These are phyloP conservation scores for Neria commutata DNA, from an alignment of 2,888 invertebrate species.

Conservation along the genomic window DNA sequence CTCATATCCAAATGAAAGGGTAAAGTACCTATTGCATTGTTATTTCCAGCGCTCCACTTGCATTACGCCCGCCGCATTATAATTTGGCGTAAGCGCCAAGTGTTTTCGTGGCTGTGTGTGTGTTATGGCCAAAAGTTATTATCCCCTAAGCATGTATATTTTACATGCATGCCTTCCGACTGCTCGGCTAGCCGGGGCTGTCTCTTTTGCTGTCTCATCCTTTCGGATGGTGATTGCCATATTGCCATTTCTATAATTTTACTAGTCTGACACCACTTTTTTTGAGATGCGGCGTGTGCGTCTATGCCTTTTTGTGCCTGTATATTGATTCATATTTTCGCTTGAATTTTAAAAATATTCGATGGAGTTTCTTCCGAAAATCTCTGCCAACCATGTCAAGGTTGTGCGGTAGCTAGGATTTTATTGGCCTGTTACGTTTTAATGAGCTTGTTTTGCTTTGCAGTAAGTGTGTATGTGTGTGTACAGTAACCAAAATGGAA, in stretches of 20 bases:
- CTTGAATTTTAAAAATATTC: no score
- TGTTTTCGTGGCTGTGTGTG: no score
- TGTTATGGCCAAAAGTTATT: conserved; percentile 49
- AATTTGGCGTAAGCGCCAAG: no score
- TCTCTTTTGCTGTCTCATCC: conserved; percentile 37
- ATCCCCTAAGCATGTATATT: conserved; percentile 20
- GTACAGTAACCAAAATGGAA: no score
- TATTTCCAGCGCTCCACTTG: neutral
- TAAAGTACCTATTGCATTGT: neutral
- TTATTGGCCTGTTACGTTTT: no score
- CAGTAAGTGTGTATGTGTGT: no score
- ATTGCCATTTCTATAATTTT: conserved; percentile 2
- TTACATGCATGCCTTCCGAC: neutral
- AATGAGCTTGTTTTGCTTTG: no score
- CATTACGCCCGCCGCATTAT: conserved; percentile 18
- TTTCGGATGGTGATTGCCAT: conserved; percentile 35
- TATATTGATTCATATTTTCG: no score
- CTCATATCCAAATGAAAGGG: no score
- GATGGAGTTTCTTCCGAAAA: no score
- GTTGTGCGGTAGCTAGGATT: no score
- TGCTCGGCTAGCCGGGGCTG: conserved; percentile 9
- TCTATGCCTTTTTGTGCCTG: neutral
- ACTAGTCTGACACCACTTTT: neutral
- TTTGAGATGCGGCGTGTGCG: neutral
- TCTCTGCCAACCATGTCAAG: no score